Evolutionary conservation across 35 echinoderm and acorn worm species (phyloP).

Genomic region (Ophiothrix spiculata): DNA sequence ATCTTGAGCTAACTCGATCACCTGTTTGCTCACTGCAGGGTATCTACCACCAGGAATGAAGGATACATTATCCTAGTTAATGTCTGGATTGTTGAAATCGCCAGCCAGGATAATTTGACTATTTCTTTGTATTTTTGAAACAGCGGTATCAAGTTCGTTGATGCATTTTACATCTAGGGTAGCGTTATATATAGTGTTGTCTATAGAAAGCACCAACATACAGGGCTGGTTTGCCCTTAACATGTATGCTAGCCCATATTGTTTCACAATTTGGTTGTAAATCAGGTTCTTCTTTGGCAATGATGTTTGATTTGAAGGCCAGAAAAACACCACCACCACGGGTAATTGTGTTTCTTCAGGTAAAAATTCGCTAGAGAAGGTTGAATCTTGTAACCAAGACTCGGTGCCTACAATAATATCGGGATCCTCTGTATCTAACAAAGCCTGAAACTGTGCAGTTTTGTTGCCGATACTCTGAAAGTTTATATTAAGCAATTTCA

Average conservation of each 20-base stretch:
- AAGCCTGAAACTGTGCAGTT: slow-evolving; percentile 5
- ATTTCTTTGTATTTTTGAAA: neutral
- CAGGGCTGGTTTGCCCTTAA: slow-evolving; percentile 18
- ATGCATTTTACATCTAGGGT: neutral
- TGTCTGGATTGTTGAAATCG: neutral
- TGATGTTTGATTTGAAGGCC: neutral
- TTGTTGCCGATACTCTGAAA: slow-evolving; percentile 47
- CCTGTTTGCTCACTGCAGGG: neutral
- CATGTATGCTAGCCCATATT: slow-evolving; percentile 16
- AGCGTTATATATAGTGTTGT: neutral
- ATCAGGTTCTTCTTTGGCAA: slow-evolving; percentile 18
- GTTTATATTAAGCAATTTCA: slow-evolving; percentile 50
- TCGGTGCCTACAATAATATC: slow-evolving; percentile 41
- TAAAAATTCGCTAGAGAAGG: slow-evolving; percentile 21
- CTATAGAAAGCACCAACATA: neutral
- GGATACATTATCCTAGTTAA: neutral
- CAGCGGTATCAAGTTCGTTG: neutral
- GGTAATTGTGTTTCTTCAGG: neutral
- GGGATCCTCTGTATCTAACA: slow-evolving; percentile 28
- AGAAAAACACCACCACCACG: slow-evolving; percentile 36
- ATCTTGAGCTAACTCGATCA: neutral
- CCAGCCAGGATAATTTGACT: neutral
- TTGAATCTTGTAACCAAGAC: slow-evolving; percentile 32
- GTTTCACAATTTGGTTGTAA: slow-evolving; percentile 15
- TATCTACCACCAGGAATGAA: neutral